Evolutionary conservation across 1,140 invertebrate species (phyloP).

Genomic region (Eupeodes corollae): DNA sequence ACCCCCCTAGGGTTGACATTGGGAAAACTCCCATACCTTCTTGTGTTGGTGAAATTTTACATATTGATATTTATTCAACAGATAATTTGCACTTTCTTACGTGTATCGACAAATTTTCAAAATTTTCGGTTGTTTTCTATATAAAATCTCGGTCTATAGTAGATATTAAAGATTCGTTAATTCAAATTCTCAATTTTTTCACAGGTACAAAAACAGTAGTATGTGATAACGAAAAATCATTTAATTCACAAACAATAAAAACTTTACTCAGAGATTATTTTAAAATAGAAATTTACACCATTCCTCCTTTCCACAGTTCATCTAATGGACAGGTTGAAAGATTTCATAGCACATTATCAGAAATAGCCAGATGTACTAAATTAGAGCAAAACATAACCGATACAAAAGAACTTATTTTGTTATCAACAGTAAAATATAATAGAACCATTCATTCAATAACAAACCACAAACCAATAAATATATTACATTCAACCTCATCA

Average conservation of each 20-base stretch:
- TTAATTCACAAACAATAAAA: too few relatives aligned
- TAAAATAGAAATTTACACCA: constrained; percentile 1
- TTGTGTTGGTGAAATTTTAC: too few relatives aligned
- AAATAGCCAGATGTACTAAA: constrained; percentile 11
- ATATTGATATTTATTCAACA: too few relatives aligned
- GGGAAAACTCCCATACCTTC: constrained; percentile 8
- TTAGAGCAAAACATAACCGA: constrained; percentile 7
- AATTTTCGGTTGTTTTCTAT: constrained; percentile 8
- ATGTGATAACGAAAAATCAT: too few relatives aligned
- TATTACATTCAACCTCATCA: neutral
- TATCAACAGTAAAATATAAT: constrained; percentile 9
- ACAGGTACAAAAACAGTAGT: too few relatives aligned
- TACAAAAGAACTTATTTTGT: constrained; percentile 5
- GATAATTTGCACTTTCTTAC: too few relatives aligned
- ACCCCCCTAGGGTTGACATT: constrained; percentile 9
- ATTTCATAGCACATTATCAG: constrained; percentile 9
- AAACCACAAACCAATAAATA: constrained; percentile 4
- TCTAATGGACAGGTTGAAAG: constrained; percentile 11
- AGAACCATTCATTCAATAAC: constrained; percentile 7
- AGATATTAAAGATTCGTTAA: constrained; percentile 3
- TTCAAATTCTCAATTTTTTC: constrained; percentile 10
- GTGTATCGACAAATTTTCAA: constrained; percentile 8
- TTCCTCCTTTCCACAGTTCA: too few relatives aligned
- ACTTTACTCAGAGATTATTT: neutral
- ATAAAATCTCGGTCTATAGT: constrained; percentile 10